These are phyloP conservation scores for Megaceryle torquata DNA, from an alignment of 2,113 vertebrate genomes.

Conservation along the genomic window DNA sequence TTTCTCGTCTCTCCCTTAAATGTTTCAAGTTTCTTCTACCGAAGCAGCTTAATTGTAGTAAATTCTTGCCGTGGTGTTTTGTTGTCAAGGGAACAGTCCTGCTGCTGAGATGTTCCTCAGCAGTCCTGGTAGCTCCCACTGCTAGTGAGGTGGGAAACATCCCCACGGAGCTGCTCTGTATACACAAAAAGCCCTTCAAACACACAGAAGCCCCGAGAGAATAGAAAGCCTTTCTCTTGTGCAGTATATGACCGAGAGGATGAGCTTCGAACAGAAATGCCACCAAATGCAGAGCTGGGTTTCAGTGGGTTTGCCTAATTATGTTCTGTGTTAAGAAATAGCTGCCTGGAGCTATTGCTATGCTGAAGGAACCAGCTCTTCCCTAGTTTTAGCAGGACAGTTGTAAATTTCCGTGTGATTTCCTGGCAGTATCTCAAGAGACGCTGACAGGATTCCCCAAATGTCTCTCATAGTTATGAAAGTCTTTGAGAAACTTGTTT, in stretches of 20 bases:
- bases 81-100: not conserved
- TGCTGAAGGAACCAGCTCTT: not conserved
- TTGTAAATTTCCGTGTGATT: not conserved
- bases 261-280: not conserved
- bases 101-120: not conserved
- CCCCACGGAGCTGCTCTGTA: fast-evolving
- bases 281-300: not conserved
- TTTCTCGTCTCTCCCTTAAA: not conserved
- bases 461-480: not conserved
- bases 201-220: not conserved
- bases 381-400: not conserved
- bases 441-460: not conserved
- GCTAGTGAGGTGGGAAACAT: not conserved
- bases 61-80: not conserved
- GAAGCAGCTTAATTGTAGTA: not conserved
- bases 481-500: not conserved
- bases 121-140: not conserved
- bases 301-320: not conserved
- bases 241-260: not conserved
- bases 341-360: not conserved
- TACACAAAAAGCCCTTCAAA: not conserved
- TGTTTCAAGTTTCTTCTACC: not conserved
- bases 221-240: not conserved
- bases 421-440: not conserved
- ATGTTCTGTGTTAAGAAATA: not conserved